Base-by-base conservation (phyloP, 2,113 vertebrate species). In the Hoplias malabaricus region DNA sequence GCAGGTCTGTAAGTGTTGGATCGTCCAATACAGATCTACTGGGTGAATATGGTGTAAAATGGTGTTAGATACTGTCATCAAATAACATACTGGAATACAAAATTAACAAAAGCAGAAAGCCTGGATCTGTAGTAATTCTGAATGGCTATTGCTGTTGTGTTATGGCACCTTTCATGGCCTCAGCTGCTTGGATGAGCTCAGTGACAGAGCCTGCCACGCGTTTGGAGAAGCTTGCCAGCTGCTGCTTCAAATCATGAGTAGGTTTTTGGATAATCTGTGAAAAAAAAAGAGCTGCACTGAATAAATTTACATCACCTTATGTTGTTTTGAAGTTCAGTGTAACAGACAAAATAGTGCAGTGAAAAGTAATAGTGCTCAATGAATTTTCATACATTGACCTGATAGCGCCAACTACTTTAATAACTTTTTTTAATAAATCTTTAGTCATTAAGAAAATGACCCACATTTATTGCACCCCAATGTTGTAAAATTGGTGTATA, bases 161-260 rank as follows among this genome's bases (percentile, higher is more conserved):
- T 8, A n/a, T 7, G 33, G 73, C 85, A 98, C 97, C 98, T 92
- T 99, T 99, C 98, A 99, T 99, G 90, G 98, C 98, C 86, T 99
- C 98, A 0, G 98, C 96, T 5, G 97, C 96, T 88, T 99, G 98
- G 89, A 99, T 99, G 85, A 98, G 96, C 87, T 99, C 98, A 0
- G 97, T 98, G 83, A 99, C 98, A 0, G 95, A 98, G 56, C 96
- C 95, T 0, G 98, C 97, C 82, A 99, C 98, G 0, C 94, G 93
- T 83, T 99, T 99, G 75, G 97, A 99, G 88, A 93, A 96, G 54
- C 56, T 87, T 0, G 97, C 90, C 88, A 99, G 83, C 73, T 99
- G 97, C 84, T 98, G 98, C 87, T 99, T 99, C 86, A 97, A 84
- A 42, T 99, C 96, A 0, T 95, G 93, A 62, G 92, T 93, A 0